Percentiles rank a stretch among this genome's conserved stretches.
Evolutionary conservation across 23 tunicate genomes (phyloP).

Genomic region (Botrylloides violaceus): DNA sequence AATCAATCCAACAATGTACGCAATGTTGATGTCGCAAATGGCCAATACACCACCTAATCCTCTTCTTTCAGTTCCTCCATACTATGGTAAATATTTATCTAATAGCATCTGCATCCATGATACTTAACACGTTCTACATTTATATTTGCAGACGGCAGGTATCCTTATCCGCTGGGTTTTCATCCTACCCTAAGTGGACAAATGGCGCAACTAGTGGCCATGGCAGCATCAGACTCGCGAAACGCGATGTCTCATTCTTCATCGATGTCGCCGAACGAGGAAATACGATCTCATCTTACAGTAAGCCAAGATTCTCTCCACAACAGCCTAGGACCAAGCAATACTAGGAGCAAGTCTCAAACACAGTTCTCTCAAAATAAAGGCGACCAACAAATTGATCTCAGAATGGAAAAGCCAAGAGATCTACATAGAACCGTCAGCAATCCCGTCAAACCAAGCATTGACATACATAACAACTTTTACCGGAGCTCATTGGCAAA

Average conservation of each 20-base stretch:
- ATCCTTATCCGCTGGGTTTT: background rate
- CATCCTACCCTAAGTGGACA: background rate
- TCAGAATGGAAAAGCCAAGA: background rate
- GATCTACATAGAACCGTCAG: background rate
- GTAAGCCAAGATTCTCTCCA: background rate
- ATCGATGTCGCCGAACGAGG: constrained; percentile 12
- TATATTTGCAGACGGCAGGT: constrained; percentile 9
- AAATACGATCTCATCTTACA: background rate
- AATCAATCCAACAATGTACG: constrained; percentile 69
- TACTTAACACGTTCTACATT: background rate
- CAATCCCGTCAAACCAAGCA: background rate
- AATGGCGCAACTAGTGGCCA: background rate
- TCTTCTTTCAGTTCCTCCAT: constrained; percentile 6
- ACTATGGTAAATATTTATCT: constrained; percentile 9
- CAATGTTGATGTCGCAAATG: constrained; percentile 56
- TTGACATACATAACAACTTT: constrained; percentile 2
- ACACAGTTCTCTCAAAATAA: background rate
- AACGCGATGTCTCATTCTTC: background rate
- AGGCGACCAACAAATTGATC: background rate
- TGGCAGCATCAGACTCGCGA: background rate
- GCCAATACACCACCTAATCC: constrained; percentile 19
- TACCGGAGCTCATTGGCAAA: background rate
- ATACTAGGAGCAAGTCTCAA: background rate
- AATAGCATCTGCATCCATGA: background rate
- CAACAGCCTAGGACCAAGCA: background rate